phyloP scores from a whole-genome alignment of 2,888 invertebrate species.

The Pomacea canaliculata region DNA sequence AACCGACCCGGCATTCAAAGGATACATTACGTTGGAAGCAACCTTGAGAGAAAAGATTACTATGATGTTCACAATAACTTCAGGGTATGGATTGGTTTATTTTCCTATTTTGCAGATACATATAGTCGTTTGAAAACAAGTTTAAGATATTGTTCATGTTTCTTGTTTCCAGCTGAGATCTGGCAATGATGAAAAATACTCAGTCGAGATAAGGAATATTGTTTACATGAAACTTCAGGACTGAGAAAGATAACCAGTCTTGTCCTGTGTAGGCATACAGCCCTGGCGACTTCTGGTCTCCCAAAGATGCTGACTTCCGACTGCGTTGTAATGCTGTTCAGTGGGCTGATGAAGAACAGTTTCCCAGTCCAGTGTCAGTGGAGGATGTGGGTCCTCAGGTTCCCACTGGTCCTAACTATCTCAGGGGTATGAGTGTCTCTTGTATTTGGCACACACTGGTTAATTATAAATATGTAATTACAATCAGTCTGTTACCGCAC shows the following conservation, averaged over 20 bases:
- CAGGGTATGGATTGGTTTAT: conserved; percentile 10
- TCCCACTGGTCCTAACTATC: conserved; percentile 39
- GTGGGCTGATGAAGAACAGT: conserved; percentile 33
- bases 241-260: too few species aligned
- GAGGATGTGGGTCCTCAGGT: conserved; percentile 39
- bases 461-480: too few species aligned
- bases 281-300: conserved; percentile 19
- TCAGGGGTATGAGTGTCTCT: neutral
- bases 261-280: neutral
- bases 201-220: too few species aligned
- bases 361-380: conserved; percentile 34
- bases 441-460: too few species aligned
- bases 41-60: conserved; percentile 14
- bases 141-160: too few species aligned
- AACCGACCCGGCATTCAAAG: conserved; percentile 4
- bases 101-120: too few species aligned
- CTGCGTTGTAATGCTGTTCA: conserved; percentile 33
- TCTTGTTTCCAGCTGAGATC: too few species aligned
- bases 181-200: too few species aligned
- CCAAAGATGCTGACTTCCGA: conserved; percentile 25
- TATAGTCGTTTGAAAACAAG: too few species aligned
- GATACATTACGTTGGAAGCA: conserved; percentile 9
- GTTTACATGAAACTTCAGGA: too few species aligned
- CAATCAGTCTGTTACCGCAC: too few species aligned
- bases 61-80: conserved; percentile 27